A percentile compares a stretch with the other conserved stretches of the same genome.
Evolutionary conservation across 2,113 vertebrate genomes (phyloP).

Genomic region (Odocoileus virginianus): DNA sequence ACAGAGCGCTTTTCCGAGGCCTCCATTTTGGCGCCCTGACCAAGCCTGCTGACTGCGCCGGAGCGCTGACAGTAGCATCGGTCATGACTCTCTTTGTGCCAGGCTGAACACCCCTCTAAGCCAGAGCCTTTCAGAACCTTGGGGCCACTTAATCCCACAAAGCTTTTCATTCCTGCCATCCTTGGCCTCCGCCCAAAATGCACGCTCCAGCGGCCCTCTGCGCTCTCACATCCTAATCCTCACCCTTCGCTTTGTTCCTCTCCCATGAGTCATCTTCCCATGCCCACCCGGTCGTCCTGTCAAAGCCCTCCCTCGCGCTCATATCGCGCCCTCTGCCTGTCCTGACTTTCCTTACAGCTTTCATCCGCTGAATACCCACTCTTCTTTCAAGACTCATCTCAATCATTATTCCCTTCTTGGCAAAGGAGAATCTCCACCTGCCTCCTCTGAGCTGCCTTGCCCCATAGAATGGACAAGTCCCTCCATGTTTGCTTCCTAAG

Average conservation of each 20-base stretch:
- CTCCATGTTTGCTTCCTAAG: not conserved
- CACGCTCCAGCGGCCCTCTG: not conserved
- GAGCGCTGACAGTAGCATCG: not conserved
- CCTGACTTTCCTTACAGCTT: not conserved
- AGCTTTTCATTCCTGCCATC: slow-evolving; percentile 40
- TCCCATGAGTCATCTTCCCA: slow-evolving; percentile 17
- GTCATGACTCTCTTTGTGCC: not conserved
- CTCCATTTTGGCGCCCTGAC: not conserved
- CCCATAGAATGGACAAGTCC: not conserved
- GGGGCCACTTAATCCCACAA: slow-evolving; percentile 62
- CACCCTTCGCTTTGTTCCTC: not conserved
- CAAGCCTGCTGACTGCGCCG: not conserved
- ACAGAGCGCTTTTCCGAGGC: not conserved
- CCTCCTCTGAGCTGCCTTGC: not conserved
- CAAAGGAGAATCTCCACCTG: not conserved
- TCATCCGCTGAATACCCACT: not conserved
- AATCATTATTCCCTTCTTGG: not conserved
- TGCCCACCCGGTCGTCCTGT: not conserved
- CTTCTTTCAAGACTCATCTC: not conserved
- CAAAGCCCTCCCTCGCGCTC: not conserved
- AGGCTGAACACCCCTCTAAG: not conserved
- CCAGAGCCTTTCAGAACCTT: slow-evolving; percentile 25
- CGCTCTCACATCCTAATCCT: not conserved
- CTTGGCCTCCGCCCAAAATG: slow-evolving; percentile 32
- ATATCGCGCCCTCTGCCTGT: accelerated